Base-by-base conservation (phyloP, 2,113 vertebrate species). In the Asarcornis scutulata region DNA sequence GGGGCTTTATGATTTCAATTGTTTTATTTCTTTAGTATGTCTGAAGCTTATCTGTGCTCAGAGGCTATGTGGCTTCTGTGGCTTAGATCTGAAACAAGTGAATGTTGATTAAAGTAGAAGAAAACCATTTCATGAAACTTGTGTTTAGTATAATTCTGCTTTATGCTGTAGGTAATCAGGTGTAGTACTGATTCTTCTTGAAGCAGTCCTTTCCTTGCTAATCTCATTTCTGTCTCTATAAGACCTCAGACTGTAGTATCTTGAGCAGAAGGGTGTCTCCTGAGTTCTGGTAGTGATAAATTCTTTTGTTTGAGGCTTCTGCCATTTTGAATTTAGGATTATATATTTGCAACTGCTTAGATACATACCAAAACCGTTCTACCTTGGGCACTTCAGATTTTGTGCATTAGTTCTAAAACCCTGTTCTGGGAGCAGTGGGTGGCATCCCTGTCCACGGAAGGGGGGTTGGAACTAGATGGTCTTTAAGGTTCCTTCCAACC, bases 11-110 rank as follows among this genome's bases (percentile, higher is more conserved):
- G 34, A 64, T 63, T 17, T 68, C 68, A 88, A 75, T 68, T 1
- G 36, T 29, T 72, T 11, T n/a, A 48, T 52, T 73, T 86, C 36
- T 68, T 79, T 15, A 68, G 23, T 44, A 17, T 79, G 6, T 38
- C 11, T 87, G 62, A 60, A 91, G 25, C 68, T 72, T n/a, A 91
- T 20, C 26, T 94, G 22, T 38, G 84, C 82, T 21, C 44, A 69
- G 34, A 13, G 29, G 6, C 50, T 82, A 7, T 91, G 18, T 34
- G 72, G 34, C 40, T 92, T 12, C 53, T 84, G 91, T 89, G 36
- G n/a, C 74, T 89, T 95, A 67, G 32, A 68, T 91, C 53, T 91
- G 73, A 81, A 93, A 74, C 64, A 50, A 86, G 56, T 50, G 68
- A 89, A 67, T 88, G 48, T 6, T 73, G 71, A 77, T 73, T 48